phyloP scores from a whole-genome alignment of 2,113 vertebrate species.

The Opisthocomus hoazin region DNA sequence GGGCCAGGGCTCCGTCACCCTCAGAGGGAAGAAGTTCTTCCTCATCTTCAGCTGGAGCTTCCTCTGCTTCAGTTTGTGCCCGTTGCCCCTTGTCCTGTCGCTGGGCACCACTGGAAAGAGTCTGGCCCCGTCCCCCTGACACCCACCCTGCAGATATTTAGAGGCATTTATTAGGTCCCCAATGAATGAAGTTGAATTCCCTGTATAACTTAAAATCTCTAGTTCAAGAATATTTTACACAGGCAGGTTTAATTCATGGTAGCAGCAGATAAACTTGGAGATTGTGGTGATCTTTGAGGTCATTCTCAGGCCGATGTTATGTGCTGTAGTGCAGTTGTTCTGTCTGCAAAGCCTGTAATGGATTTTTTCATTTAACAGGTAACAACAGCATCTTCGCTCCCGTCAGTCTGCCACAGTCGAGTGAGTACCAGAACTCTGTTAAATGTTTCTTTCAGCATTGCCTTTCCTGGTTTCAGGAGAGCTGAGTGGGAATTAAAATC shows the following conservation, averaged over 20 bases:
- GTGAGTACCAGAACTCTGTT: conserved; percentile 73
- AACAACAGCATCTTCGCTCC: conserved; percentile 86
- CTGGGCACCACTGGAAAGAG: too few relatives aligned
- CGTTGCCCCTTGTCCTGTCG: too few relatives aligned
- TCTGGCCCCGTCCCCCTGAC: too few relatives aligned
- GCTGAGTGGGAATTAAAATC: background rate
- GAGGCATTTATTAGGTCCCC: too few relatives aligned
- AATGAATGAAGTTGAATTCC: background rate
- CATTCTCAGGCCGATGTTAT: fast-evolving
- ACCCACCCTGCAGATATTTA: too few relatives aligned
- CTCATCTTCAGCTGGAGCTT: too few relatives aligned
- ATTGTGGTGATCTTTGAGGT: background rate
- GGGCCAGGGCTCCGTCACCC: too few relatives aligned
- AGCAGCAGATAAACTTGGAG: background rate
- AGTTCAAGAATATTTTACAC: background rate
- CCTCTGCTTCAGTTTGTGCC: too few relatives aligned
- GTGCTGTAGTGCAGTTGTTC: background rate
- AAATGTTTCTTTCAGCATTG: background rate
- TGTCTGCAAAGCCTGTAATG: background rate
- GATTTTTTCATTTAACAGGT: conserved; percentile 66
- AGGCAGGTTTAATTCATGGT: fast-evolving
- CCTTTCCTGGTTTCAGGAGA: background rate
- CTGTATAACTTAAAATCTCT: background rate
- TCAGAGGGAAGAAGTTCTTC: too few relatives aligned
- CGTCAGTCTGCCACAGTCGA: conserved; percentile 82